A percentile compares a stretch with the other conserved stretches of the same genome.
Evolutionary conservation across 2,888 invertebrate species (phyloP).

Genomic region (Oscheius sp.): DNA sequence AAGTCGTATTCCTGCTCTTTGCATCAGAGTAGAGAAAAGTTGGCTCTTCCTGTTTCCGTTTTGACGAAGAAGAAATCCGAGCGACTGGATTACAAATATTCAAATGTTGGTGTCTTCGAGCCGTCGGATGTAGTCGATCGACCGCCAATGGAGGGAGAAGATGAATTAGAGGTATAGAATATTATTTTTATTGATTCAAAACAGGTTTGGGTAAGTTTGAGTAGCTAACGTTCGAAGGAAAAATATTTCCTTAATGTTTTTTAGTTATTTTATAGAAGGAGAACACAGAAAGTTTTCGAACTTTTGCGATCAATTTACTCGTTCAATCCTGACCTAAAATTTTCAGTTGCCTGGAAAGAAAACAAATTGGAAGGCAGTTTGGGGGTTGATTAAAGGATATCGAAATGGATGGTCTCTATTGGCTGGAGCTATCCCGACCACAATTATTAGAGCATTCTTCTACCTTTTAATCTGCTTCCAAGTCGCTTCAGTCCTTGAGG

Average conservation of each 20-base stretch:
- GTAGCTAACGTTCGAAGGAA: too few relatives aligned
- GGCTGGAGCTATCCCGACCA: slow-evolving; percentile 60
- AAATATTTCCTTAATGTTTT: too few relatives aligned
- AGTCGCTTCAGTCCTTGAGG: slow-evolving; percentile 65
- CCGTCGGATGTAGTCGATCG: slow-evolving; percentile 31
- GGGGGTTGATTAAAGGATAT: slow-evolving; percentile 55
- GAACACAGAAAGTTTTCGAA: too few relatives aligned
- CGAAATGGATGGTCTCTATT: slow-evolving; percentile 49
- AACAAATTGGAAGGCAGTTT: slow-evolving; percentile 41
- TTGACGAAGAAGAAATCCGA: slow-evolving; percentile 64
- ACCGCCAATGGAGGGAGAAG: not conserved
- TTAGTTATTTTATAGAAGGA: too few relatives aligned
- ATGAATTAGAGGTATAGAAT: slow-evolving; percentile 6
- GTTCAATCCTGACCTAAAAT: not conserved
- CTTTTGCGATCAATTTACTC: too few relatives aligned
- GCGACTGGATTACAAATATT: slow-evolving; percentile 52
- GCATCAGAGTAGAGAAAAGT: slow-evolving; percentile 59
- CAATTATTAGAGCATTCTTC: slow-evolving; percentile 64
- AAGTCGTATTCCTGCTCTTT: slow-evolving; percentile 65
- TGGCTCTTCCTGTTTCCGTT: slow-evolving; percentile 56
- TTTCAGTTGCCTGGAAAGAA: slow-evolving; percentile 46
- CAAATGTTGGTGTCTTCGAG: slow-evolving; percentile 33
- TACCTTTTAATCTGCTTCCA: slow-evolving; percentile 67
- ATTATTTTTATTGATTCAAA: too few relatives aligned
- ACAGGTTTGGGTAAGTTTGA: too few relatives aligned